Evolutionary conservation across 1,140 invertebrate species (phyloP).

Genomic region (Drosophila cardini): DNA sequence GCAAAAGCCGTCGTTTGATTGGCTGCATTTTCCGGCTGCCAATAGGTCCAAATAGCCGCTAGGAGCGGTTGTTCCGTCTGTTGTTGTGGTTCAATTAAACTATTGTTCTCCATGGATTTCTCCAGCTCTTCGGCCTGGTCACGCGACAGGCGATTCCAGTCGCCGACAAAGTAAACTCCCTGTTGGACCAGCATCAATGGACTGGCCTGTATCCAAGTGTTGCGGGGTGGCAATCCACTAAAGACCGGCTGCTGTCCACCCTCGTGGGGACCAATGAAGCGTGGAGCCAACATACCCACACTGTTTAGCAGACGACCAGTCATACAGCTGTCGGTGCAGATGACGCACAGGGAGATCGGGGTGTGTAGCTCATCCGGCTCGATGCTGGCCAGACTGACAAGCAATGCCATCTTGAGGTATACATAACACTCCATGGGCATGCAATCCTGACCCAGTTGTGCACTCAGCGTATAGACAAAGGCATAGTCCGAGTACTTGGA

Average conservation of each 20-base stretch:
- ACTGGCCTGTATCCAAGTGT: slow-evolving; percentile 63
- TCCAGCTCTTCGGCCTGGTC: slow-evolving; percentile 51
- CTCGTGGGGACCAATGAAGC: slow-evolving; percentile 69
- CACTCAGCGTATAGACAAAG: slow-evolving; percentile 70
- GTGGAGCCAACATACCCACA: slow-evolving; percentile 67
- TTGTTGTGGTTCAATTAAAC: slow-evolving; percentile 44
- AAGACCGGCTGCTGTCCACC: slow-evolving; percentile 35
- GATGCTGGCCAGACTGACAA: slow-evolving; percentile 68
- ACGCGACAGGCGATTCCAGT: slow-evolving; percentile 68
- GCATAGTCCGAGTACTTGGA: slow-evolving; percentile 72
- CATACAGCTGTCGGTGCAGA: slow-evolving; percentile 56
- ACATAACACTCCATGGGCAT: slow-evolving; percentile 79
- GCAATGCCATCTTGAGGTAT: slow-evolving; percentile 70
- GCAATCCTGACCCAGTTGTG: slow-evolving; percentile 65
- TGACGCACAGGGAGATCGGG: slow-evolving; percentile 70
- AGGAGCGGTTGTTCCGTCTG: slow-evolving; percentile 51
- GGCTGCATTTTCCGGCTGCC: slow-evolving; percentile 62
- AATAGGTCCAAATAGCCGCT: slow-evolving; percentile 73
- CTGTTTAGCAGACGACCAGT: slow-evolving; percentile 54
- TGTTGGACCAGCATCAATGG: slow-evolving; percentile 70
- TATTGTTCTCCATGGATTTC: slow-evolving; percentile 68
- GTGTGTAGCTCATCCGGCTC: slow-evolving; percentile 58
- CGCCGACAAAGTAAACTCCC: slow-evolving; percentile 74
- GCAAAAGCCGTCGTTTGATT: slow-evolving; percentile 53
- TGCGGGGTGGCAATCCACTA: slow-evolving; percentile 42